phyloP scores from a whole-genome alignment of 2,888 invertebrate genomes.

The Limnephilus lunatus region DNA sequence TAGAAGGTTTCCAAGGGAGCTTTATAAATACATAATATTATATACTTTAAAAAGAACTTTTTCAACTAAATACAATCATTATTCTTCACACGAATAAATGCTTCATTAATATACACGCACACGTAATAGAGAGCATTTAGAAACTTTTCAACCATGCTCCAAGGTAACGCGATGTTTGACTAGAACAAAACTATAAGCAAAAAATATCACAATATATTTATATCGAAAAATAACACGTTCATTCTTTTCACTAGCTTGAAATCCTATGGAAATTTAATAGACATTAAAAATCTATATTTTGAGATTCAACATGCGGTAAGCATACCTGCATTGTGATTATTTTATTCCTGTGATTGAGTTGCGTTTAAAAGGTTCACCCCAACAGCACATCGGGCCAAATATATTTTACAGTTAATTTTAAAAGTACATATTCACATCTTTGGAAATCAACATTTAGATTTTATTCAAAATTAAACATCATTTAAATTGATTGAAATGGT shows the following conservation, averaged over 20 bases:
- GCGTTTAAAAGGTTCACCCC: constrained; percentile 3
- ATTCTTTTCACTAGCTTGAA: neutral
- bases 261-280: constrained; percentile 9
- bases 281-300: neutral
- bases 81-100: neutral
- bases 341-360: constrained; percentile 10
- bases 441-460: constrained; percentile 24
- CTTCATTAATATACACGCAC: constrained; percentile 14
- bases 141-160: constrained; percentile 66
- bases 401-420: constrained; percentile 20
- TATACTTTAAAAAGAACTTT: neutral
- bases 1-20: constrained; percentile 55
- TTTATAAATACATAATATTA: constrained; percentile 21
- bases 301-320: neutral
- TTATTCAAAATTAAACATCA: constrained; percentile 14
- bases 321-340: constrained; percentile 2
- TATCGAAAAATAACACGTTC: neutral
- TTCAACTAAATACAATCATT: constrained; percentile 12
- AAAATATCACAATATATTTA: constrained; percentile 63
- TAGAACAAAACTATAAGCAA: constrained; percentile 60
- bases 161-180: constrained; percentile 62
- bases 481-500: constrained; percentile 23
- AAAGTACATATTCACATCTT: constrained; percentile 62
- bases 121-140: constrained; percentile 52
- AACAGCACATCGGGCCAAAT: constrained; percentile 46